These are phyloP conservation scores for Anolis sagrei DNA, from an alignment of 2,113 vertebrate species.

Conservation along the genomic window DNA sequence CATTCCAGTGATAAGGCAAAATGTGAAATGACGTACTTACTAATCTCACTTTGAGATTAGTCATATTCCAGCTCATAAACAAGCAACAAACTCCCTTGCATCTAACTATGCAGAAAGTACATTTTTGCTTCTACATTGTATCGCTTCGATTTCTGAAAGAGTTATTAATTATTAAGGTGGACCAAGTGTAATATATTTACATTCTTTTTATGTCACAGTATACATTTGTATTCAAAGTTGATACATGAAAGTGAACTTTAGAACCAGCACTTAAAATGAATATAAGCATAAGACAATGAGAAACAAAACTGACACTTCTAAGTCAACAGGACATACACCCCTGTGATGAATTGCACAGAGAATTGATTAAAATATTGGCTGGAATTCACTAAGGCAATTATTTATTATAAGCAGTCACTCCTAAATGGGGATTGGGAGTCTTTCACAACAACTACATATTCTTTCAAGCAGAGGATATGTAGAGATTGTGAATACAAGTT, in stretches of 20 bases:
- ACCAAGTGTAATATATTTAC: not conserved
- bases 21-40: conserved; percentile 2
- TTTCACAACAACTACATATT: no score
- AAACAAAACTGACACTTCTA: no score
- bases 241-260: not conserved
- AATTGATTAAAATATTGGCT: no score
- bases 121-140: not conserved
- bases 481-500: no score
- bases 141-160: not conserved
- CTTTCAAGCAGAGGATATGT: no score
- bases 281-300: no score
- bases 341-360: no score
- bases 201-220: not conserved
- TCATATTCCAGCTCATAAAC: not conserved
- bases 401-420: no score
- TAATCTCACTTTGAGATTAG: not conserved
- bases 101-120: not conserved
- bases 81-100: not conserved
- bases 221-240: not conserved
- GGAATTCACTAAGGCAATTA: no score
- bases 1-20: conserved; percentile 9
- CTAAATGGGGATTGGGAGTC: no score
- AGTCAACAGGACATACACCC: no score
- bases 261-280: no score
- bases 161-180: not conserved